A percentile compares a stretch with the other conserved stretches of the same genome.
Evolutionary conservation across 1,140 invertebrate species (phyloP).

Genomic region (Drosophila pandora): DNA sequence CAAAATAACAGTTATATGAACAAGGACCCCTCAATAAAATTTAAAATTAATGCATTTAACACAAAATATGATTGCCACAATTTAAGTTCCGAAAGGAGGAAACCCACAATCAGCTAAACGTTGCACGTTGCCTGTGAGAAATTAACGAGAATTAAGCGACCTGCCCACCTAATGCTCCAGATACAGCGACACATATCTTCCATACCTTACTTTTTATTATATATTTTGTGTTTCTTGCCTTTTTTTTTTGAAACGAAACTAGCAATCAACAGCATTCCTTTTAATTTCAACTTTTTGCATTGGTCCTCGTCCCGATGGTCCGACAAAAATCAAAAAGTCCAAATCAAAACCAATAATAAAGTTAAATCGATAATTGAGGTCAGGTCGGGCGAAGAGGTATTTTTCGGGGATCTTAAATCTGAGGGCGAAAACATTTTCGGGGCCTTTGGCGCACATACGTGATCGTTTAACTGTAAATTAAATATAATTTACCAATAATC

Average conservation of each 20-base stretch:
- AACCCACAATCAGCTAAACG: constrained; percentile 82
- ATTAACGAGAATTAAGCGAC: constrained; percentile 80
- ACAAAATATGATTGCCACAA: constrained; percentile 78
- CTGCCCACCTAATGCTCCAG: constrained; percentile 64
- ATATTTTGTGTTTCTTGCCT: constrained; percentile 6
- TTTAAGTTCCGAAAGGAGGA: constrained; percentile 29
- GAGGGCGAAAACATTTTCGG: constrained; percentile 24
- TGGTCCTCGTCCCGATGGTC: neutral
- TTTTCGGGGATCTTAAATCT: constrained; percentile 13
- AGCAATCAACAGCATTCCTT: constrained; percentile 81
- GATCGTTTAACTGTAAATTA: constrained; percentile 84
- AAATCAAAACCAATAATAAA: constrained; percentile 84
- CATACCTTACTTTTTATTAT: constrained; percentile 8
- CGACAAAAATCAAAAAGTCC: constrained; percentile 65
- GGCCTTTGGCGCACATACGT: constrained; percentile 69
- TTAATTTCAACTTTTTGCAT: constrained; percentile 73
- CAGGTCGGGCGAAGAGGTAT: constrained; percentile 52
- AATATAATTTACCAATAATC: constrained; percentile 84
- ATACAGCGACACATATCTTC: constrained; percentile 41
- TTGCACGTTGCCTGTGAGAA: constrained; percentile 63
- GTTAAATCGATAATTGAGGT: constrained; percentile 84
- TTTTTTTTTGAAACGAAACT: constrained; percentile 21
- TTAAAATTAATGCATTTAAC: constrained; percentile 59
- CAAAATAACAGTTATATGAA: constrained; percentile 53
- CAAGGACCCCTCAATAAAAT: constrained; percentile 42